Conservation (phyloP, 2,113 vertebrate genomes). For the Aptenodytes patagonicus region DNA sequence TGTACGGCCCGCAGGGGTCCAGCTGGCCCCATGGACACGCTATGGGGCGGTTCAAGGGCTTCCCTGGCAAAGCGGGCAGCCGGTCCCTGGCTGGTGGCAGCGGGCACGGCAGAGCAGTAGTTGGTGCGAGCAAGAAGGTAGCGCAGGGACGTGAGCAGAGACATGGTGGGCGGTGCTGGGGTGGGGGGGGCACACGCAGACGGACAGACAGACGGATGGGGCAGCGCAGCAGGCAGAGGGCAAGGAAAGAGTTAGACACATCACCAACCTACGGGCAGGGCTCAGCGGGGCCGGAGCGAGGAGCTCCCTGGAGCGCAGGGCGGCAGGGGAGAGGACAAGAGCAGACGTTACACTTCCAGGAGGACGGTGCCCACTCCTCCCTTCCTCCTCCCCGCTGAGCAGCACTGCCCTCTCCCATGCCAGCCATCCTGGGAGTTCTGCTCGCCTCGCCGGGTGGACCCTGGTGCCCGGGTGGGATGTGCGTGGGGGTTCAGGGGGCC, state of each 20-base stretch:
- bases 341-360: neutral
- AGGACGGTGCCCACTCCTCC: neutral
- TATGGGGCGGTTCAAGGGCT: rapidly evolving
- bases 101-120: rapidly evolving
- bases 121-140: neutral
- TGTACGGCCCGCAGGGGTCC: neutral
- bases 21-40: neutral
- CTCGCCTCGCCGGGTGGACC: neutral
- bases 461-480: neutral
- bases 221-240: neutral
- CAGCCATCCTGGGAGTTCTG: neutral
- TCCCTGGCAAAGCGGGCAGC: neutral
- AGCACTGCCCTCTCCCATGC: neutral
- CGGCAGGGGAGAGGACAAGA: slow-evolving; percentile 22
- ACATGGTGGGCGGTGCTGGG: neutral
- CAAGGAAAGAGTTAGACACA: slow-evolving; percentile 23
- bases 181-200: neutral
- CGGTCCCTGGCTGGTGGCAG: neutral
- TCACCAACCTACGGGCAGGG: slow-evolving; percentile 62
- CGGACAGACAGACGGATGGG: neutral
- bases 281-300: neutral
- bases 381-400: neutral
- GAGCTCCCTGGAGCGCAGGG: slow-evolving; percentile 36
- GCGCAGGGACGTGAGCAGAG: rapidly evolving
- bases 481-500: neutral